Evolutionary conservation across 2,797 vertebrate species (phyloP), one percentile per base, ranked within the genome.

Genomic region (Tenualosa thibaudeaui): DNA sequence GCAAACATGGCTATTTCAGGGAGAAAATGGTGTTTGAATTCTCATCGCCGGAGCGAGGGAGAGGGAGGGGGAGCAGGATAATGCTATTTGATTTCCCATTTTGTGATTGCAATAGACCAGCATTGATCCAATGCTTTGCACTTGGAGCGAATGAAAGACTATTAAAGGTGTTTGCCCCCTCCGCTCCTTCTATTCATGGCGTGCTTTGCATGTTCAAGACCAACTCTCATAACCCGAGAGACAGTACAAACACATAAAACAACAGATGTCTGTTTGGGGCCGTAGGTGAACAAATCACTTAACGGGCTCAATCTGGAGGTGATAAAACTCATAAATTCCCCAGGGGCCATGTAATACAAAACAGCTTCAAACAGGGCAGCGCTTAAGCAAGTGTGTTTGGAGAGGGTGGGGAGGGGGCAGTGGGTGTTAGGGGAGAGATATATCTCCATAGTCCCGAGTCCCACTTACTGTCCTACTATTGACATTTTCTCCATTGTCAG

Each of bases 261-360:
- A 99, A 98, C 98, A 99, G 98, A 99, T 99, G 98, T 99, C 97
- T 93, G 92, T 95, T 96, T 86, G 94, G 94, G 95, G 95, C 92
- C 92, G 96, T 93, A 96, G 96, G 96, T 96, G 97, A 97, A 96
- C 96, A 97, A 98, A 99, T 98, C 97, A 98, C 97, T 99, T 99
- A 98, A 97, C 97, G 96, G 97, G 96, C 97, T 96, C 96, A 97
- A 98, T 97, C 97, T 95, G 95, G 97, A 94, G 94, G 97, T 97
- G 98, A 98, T 97, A 99, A 98, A 97, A 97, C 96, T 97, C 97
- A 98, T 99, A 98, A 98, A 99, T 99, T 98, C 97, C 97, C 97
- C 95, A 97, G 97, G 97, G 98, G 96, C 97, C 96, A 96, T 97
- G 97, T 97, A 96, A 97, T 98, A 97, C 97, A 97, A 96, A 98